Evolutionary conservation across 2,888 invertebrate species (phyloP), one percentile per base, ranked within the genome.

Genomic region (Yponomeuta sedellus): DNA sequence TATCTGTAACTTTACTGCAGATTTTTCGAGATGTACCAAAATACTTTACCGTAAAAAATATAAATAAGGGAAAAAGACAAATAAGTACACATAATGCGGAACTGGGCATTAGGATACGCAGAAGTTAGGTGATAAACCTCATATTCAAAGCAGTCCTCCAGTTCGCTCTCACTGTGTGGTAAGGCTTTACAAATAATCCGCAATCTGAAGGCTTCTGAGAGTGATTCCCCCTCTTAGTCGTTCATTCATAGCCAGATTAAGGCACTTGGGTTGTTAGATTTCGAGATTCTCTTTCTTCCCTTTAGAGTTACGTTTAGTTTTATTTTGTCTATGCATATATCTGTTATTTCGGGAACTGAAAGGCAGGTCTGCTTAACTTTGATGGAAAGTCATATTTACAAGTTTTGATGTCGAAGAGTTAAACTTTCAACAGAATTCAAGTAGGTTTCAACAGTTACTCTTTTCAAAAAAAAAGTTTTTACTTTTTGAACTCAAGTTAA

Each of bases 201-300:
- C 72, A 74, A 76, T 73, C 73, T 70, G 69, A 69, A 72, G 74
- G 73, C 73, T 76, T 75, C 34, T 75, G 66, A 70, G 66, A 69
- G 68, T 70, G 71, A 73, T 73, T 73, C 70, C 67, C n/a, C 68
- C 70, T 68, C 70, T 71, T 73, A 25, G 22, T 61, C 61, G 28
- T 61, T 34, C 61, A 16, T 61, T 61, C 61, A 28, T 28, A 34
- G 28, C 28, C 16, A 20, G 25, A 61, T 61, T 61, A 61, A 19
- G 20, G 22, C 59, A 59, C 59, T 59, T 59, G 25, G 6, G 22
- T 12, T 25, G 22, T 59, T 11, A 59, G 20, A 59, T 59, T 59
- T 59, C 20, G 59, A 3, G 44, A 52, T 52, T 52, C 16, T 16
- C 16, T 52, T 52, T 16, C 44, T 6, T 12, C 5, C 6, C 34